These are phyloP conservation scores for Hyposoter dolosus DNA, from an alignment of 2,888 invertebrate genomes.

Conservation along the genomic window DNA sequence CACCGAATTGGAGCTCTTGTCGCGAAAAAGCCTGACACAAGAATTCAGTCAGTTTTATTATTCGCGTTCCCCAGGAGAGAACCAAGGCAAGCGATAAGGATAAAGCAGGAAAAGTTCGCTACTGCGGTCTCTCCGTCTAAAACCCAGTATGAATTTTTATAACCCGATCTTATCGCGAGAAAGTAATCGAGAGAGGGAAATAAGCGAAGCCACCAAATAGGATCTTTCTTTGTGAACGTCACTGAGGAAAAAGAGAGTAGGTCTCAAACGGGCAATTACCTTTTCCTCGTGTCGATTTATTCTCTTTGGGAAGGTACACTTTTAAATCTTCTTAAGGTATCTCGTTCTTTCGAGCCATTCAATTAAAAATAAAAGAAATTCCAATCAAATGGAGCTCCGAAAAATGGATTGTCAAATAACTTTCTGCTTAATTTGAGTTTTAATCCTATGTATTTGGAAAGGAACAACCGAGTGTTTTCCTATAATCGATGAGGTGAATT, in stretches of 20 bases:
- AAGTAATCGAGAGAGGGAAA: slow-evolving; percentile 70
- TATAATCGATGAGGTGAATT: neutral
- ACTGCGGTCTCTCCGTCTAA: slow-evolving; percentile 72
- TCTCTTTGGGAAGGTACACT: slow-evolving; percentile 36
- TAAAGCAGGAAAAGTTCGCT: slow-evolving; percentile 72
- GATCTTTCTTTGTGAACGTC: slow-evolving; percentile 59
- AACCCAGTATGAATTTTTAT: slow-evolving; percentile 82
- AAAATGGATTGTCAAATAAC: neutral
- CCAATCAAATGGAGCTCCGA: neutral
- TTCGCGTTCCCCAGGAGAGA: slow-evolving; percentile 69
- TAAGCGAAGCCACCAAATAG: slow-evolving; percentile 59
- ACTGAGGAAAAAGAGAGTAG: slow-evolving; percentile 55
- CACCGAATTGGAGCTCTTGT: slow-evolving; percentile 72
- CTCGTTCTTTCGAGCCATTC: neutral
- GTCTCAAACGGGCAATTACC: slow-evolving; percentile 69
- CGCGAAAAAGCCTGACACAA: slow-evolving; percentile 59
- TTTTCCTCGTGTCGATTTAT: slow-evolving; percentile 61
- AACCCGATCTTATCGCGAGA: slow-evolving; percentile 79
- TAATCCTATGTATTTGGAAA: neutral
- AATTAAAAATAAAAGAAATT: neutral
- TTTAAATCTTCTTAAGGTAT: slow-evolving; percentile 35
- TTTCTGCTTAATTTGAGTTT: neutral
- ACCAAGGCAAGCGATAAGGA: slow-evolving; percentile 79
- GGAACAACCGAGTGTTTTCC: neutral
- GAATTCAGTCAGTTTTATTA: slow-evolving; percentile 78